phyloP scores from a whole-genome alignment of 2,113 vertebrate genomes.

The Hypanus sabinus region DNA sequence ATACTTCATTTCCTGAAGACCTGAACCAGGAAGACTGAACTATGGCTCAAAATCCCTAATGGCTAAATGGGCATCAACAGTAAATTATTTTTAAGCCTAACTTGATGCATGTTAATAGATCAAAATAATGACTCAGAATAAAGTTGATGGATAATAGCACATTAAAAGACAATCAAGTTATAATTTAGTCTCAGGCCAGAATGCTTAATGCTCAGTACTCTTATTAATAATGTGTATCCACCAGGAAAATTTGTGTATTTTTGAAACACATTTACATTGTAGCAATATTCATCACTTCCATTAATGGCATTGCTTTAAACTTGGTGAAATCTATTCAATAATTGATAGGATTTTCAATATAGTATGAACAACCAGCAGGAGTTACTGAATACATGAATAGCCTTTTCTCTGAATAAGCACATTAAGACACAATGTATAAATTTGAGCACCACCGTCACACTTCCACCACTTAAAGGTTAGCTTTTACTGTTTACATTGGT shows the following conservation, averaged over 20 bases:
- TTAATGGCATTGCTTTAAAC: neutral
- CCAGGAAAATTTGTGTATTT: neutral
- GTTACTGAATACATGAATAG: neutral
- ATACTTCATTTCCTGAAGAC: slow-evolving; percentile 14
- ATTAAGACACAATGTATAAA: neutral
- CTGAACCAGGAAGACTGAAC: neutral
- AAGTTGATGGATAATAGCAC: neutral
- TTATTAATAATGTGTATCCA: neutral
- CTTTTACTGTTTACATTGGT: neutral
- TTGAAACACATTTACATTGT: neutral
- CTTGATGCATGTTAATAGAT: neutral
- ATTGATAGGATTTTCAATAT: slow-evolving; percentile 15
- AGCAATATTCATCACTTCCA: neutral
- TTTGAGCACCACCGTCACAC: neutral
- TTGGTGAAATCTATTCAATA: neutral
- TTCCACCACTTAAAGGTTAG: slow-evolving; percentile 2
- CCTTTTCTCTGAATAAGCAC: neutral
- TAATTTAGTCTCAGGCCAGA: neutral
- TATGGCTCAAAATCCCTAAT: neutral
- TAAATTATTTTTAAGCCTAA: slow-evolving; percentile 15
- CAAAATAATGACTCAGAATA: neutral
- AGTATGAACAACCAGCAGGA: neutral
- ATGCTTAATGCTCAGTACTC: neutral
- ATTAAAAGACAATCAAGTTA: neutral
- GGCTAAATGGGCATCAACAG: neutral